Evolutionary conservation across 2,113 vertebrate genomes (phyloP).

Genomic region (Suricata suricatta): DNA sequence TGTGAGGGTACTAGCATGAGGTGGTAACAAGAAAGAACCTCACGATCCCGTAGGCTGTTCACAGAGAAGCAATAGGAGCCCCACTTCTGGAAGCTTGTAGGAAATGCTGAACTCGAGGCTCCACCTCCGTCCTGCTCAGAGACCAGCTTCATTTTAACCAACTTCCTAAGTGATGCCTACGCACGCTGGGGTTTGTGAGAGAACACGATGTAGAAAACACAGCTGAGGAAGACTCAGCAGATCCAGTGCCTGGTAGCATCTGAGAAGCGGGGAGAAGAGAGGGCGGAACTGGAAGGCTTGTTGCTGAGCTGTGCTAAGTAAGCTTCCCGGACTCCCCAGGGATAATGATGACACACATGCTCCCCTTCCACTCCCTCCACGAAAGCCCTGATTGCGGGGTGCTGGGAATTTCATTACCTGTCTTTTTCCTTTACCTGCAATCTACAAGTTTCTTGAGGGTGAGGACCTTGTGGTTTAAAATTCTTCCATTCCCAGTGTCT

Average conservation of each 20-base stretch:
- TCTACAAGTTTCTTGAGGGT: neutral
- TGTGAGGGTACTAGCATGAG: neutral
- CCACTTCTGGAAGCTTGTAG: neutral
- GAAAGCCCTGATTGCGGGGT: neutral
- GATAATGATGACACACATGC: fast-evolving
- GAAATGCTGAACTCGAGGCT: neutral
- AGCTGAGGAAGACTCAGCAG: neutral
- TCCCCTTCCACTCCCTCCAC: fast-evolving
- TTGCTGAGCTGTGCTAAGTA: neutral
- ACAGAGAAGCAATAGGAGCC: neutral
- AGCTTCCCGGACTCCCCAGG: neutral
- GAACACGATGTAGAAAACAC: neutral
- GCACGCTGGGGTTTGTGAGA: neutral
- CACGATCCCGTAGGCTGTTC: too few relatives aligned
- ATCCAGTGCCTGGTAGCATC: fast-evolving
- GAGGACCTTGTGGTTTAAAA: neutral
- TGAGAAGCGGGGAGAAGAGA: too few relatives aligned
- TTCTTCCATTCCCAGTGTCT: neutral
- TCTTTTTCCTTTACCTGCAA: neutral
- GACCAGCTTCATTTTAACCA: neutral
- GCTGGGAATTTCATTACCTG: neutral
- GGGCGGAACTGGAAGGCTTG: neutral
- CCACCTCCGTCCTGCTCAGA: neutral
- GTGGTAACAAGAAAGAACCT: neutral
- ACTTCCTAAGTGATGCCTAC: neutral